Evolutionary conservation across 1,140 invertebrate species (phyloP), one percentile per base, ranked within the genome.

Genomic region (Tetraneura akinire): DNA sequence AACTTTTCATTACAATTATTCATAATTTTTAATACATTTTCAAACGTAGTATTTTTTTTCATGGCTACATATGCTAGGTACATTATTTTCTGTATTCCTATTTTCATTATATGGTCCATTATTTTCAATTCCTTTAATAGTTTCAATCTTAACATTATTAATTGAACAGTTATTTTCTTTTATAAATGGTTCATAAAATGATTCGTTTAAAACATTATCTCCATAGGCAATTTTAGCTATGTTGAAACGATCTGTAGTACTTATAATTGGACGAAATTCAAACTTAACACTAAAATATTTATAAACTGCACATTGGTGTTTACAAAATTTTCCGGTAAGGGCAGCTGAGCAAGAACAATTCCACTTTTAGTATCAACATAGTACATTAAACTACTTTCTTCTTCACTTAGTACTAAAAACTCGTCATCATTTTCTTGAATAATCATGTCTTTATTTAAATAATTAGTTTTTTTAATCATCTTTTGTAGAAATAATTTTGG

Each of bases 151-250:
- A 55, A 9, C 21, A 23, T 26, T 60, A 21, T 55, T 55, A 14
- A 14, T 60, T 60, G 13, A 26, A 26, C 55, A 26, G 23, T 55
- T 55, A 0, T 60, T 26, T 60, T 29, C 55, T 60, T 4, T 60
- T 26, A 66, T 42, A n/a, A 66, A 66, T 66, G 62, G 62, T 0
- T 42, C 37, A 66, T 66, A 66, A 66, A 66, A 66, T 21, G 32
- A 66, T n/a, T 66, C n/a, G 21, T 66, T 18, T 3, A 66, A 66
- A 3, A 13, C 32, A 42, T 66, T 11, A 6, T 60, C 53, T 14
- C n/a, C 21, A 57, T 23, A 57, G 3, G 53, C 53, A 57, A 57
- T 57, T 57, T 55, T 57, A 57, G 53, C 53, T 14, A 57, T 57
- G 23, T 26, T 57, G 23, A 57, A 57, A 57, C 3, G 53, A 21